Evolutionary conservation across 2,797 vertebrate species (phyloP).

Genomic region (Nannoperca obscura): DNA sequence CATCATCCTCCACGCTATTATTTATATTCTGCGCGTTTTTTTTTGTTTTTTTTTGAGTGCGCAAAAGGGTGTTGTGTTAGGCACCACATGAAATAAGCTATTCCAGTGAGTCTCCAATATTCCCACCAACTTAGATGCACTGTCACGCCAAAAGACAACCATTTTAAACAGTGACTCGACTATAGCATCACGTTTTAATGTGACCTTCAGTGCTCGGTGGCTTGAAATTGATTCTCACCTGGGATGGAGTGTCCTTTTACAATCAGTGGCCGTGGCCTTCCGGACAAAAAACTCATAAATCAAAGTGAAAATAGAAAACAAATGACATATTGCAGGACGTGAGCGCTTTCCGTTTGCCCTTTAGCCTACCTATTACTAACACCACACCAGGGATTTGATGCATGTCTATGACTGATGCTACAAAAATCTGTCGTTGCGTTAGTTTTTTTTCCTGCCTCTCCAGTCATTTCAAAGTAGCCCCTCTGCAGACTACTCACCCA

Average conservation of each 20-base stretch:
- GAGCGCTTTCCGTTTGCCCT: slow-evolving; percentile 4
- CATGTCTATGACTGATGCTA: slow-evolving; percentile 45
- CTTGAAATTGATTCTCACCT: slow-evolving; percentile 75
- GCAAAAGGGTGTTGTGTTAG: slow-evolving; percentile 37
- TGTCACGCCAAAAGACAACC: slow-evolving; percentile 62
- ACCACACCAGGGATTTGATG: slow-evolving; percentile 36
- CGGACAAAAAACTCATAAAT: slow-evolving; percentile 23
- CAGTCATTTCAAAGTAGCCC: slow-evolving; percentile 49
- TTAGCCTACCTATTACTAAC: slow-evolving; percentile 39
- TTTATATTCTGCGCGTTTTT: slow-evolving; percentile 45
- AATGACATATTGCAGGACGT: slow-evolving; percentile 11
- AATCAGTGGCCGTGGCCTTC: slow-evolving; percentile 30
- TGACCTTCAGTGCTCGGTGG: slow-evolving; percentile 84
- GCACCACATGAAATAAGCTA: slow-evolving; percentile 16
- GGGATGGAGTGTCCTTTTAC: slow-evolving; percentile 59
- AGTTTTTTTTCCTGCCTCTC: slow-evolving; percentile 24
- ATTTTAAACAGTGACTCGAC: slow-evolving; percentile 61
- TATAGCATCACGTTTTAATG: slow-evolving; percentile 69
- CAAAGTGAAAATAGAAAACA: neutral
- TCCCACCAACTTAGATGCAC: slow-evolving; percentile 49
- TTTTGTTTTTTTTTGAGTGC: slow-evolving; percentile 27
- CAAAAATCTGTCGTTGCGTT: slow-evolving; percentile 41
- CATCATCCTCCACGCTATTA: slow-evolving; percentile 34
- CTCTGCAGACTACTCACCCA: slow-evolving; percentile 71
- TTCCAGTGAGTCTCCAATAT: slow-evolving; percentile 29